phyloP scores from a whole-genome alignment of 2,113 vertebrate genomes.

The Oceanodroma tethys region DNA sequence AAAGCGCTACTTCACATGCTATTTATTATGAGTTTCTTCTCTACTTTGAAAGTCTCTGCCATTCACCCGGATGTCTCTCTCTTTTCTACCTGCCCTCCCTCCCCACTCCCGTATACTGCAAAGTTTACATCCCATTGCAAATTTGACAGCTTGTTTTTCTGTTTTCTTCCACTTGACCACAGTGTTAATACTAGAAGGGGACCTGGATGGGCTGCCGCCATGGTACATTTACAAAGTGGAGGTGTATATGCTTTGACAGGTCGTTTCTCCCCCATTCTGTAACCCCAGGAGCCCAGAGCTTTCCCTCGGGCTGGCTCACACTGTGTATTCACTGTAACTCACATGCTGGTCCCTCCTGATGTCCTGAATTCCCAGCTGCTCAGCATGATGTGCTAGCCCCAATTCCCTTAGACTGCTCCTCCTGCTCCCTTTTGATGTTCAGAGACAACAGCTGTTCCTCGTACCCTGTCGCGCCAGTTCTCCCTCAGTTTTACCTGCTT shows the following conservation, averaged over 20 bases:
- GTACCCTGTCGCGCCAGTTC: background rate
- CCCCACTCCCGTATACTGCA: background rate
- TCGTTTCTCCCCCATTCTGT: background rate
- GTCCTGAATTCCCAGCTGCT: slow-evolving; percentile 36
- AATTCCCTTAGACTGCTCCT: background rate
- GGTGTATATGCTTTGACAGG: background rate
- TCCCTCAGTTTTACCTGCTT: background rate
- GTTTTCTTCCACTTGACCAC: background rate
- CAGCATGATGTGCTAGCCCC: background rate
- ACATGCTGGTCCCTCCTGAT: background rate
- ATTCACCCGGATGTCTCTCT: background rate
- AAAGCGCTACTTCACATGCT: background rate
- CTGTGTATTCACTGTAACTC: background rate
- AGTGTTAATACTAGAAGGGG: background rate
- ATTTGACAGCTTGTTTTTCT: background rate
- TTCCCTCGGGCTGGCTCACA: background rate
- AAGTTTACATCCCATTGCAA: background rate
- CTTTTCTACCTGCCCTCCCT: background rate
- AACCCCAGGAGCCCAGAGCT: background rate
- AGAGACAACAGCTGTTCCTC: slow-evolving; percentile 19
- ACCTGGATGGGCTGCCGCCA: background rate
- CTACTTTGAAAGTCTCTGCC: background rate
- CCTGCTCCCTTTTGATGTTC: slow-evolving; percentile 18
- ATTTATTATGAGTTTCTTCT: background rate
- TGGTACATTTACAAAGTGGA: background rate